phyloP scores from a whole-genome alignment of 2,113 vertebrate species.

The Pelecanoides urinatrix region DNA sequence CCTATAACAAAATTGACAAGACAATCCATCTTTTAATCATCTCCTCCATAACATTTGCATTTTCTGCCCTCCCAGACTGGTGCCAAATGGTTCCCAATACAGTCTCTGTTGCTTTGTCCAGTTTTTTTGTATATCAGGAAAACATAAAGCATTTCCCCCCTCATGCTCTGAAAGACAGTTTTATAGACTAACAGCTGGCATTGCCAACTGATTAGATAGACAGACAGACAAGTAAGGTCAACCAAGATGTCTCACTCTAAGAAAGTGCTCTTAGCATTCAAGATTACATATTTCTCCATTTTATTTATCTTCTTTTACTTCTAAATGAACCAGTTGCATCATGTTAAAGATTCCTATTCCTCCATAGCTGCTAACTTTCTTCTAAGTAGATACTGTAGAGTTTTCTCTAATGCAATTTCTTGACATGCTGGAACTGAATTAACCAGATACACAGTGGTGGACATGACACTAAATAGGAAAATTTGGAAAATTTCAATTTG shows the following conservation, averaged over 20 bases:
- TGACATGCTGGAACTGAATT: neutral
- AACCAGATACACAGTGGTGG: neutral
- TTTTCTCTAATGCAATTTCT: neutral
- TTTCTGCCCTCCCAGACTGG: neutral
- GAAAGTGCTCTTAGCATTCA: neutral
- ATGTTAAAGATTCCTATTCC: neutral
- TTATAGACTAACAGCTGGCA: neutral
- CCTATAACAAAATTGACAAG: neutral
- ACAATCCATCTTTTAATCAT: neutral
- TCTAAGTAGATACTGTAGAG: neutral
- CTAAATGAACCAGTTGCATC: neutral
- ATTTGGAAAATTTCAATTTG: neutral
- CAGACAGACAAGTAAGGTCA: neutral
- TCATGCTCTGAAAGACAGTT: neutral
- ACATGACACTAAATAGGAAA: neutral
- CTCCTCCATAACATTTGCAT: neutral
- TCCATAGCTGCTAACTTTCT: neutral
- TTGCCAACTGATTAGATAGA: neutral
- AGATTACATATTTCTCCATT: neutral
- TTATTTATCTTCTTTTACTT: neutral
- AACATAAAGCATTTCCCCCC: neutral
- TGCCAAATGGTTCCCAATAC: neutral
- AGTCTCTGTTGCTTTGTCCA: neutral
- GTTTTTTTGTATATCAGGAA: neutral
- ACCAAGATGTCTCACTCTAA: neutral